These are phyloP conservation scores for Gallinago paraguaiae DNA, from an alignment of 2,113 vertebrate genomes.

Conservation along the genomic window DNA sequence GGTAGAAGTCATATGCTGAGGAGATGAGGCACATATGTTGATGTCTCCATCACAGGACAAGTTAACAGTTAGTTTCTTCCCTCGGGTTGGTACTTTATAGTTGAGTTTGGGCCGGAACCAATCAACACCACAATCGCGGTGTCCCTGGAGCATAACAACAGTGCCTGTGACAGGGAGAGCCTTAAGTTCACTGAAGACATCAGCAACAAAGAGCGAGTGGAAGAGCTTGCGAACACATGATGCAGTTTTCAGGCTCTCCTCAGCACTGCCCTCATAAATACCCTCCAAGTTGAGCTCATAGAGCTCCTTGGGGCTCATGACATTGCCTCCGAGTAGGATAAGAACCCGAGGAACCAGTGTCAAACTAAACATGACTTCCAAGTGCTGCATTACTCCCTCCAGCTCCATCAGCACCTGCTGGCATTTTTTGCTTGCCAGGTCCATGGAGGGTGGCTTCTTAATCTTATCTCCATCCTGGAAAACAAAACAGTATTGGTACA, in stretches of 20 bases:
- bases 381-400: slow-evolving; percentile 84
- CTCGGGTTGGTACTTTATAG: slow-evolving; percentile 85
- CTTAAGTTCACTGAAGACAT: slow-evolving; percentile 88
- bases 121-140: slow-evolving; percentile 86
- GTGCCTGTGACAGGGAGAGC: slow-evolving; percentile 81
- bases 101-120: slow-evolving; percentile 94
- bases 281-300: slow-evolving; percentile 93
- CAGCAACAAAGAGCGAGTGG: slow-evolving; percentile 88
- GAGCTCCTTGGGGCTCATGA: slow-evolving; percentile 86
- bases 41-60: slow-evolving; percentile 77
- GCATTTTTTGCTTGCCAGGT: slow-evolving; percentile 76
- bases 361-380: slow-evolving; percentile 87
- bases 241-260: slow-evolving; percentile 78
- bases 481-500: neutral
- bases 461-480: slow-evolving; percentile 73
- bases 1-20: neutral
- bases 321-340: slow-evolving; percentile 88
- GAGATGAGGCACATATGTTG: neutral
- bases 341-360: slow-evolving; percentile 89
- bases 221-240: slow-evolving; percentile 89
- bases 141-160: slow-evolving; percentile 84
- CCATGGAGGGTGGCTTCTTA: slow-evolving; percentile 59
- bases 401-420: slow-evolving; percentile 84
- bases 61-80: slow-evolving; percentile 82
- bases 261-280: slow-evolving; percentile 71